Evolutionary conservation across 53 echinoderm and acorn worm genomes (phyloP), one percentile per base, ranked within the genome.

Genomic region (Arbacia lixula): DNA sequence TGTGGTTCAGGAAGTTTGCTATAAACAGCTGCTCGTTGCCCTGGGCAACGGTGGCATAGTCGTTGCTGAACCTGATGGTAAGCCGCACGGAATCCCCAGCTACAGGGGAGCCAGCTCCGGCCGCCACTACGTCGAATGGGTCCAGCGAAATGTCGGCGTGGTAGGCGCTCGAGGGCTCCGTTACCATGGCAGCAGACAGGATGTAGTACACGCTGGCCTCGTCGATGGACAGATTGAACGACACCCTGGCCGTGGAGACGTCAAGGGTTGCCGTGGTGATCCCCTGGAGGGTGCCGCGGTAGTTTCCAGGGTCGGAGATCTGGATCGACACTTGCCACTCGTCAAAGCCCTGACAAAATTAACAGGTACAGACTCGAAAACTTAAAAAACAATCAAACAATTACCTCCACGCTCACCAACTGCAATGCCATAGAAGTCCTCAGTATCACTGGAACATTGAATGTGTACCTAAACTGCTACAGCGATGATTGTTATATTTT

Each of bases 1-100:
- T 86, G 71, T 90, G 88, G 52, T 99, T 99, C 43, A 95, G 60
- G 84, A 99, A 92, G 60, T 92, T 88, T 28, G 92, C 92, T 29
- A 57, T 78, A 39, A 99, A 62, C 8, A 76, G 77, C 5, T 88
- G 85, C 67, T 99, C 94, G 8, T 91, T 87, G 33, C 94, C 99
- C 4, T 66, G 76, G 33, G 83, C 94, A 16, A 99, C 91, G 39
- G 34, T 71, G 46, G 82, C 52, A 72, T 99, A 99, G 67, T 92
- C 94, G 0, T 86, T 92, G 19, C 81, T 19, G 58, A 92, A 99
- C 27, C 90, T 71, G 49, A 92, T 35, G 12, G 68, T 72, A 5
- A 98, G 66, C 27, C 66, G 56, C 3, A 22, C 62, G 0, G 91
- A 37, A 2, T 86, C 87, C 3, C 91, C 95, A 2, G 89, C 84